Evolutionary conservation across 2,113 vertebrate genomes (phyloP).

Genomic region (Dolichallabes microphthalmus): DNA sequence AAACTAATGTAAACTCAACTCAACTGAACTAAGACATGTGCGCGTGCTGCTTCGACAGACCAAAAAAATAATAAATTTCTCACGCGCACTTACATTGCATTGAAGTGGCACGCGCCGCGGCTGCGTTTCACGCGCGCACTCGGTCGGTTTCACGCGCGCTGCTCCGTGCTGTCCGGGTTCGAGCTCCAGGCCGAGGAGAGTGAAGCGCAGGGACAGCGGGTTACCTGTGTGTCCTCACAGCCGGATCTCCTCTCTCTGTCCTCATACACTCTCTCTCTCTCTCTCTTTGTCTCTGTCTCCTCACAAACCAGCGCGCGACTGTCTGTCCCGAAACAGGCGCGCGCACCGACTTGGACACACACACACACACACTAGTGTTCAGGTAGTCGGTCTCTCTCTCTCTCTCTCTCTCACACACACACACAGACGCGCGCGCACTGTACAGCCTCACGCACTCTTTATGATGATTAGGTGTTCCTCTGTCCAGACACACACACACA

Average conservation of each 20-base stretch:
- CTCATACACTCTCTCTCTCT: too few relatives aligned
- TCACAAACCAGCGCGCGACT: neutral
- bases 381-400: neutral
- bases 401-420: conserved; percentile 13
- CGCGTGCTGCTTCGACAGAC: too few relatives aligned
- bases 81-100: neutral
- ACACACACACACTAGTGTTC: neutral
- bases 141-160: neutral
- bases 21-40: too few relatives aligned
- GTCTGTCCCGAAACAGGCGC: neutral
- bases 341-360: neutral
- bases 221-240: conserved; percentile 3
- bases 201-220: neutral
- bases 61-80: too few relatives aligned
- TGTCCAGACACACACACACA: conserved; percentile 9
- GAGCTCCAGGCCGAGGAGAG: neutral
- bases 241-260: neutral
- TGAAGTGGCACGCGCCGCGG: neutral
- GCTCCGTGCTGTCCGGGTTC: neutral
- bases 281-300: neutral
- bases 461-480: neutral
- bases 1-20: too few relatives aligned
- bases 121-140: neutral
- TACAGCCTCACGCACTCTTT: neutral
- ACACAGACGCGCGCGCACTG: neutral